These are phyloP conservation scores for Neogale vison DNA, from an alignment of 2,113 vertebrate species.

Conservation along the genomic window DNA sequence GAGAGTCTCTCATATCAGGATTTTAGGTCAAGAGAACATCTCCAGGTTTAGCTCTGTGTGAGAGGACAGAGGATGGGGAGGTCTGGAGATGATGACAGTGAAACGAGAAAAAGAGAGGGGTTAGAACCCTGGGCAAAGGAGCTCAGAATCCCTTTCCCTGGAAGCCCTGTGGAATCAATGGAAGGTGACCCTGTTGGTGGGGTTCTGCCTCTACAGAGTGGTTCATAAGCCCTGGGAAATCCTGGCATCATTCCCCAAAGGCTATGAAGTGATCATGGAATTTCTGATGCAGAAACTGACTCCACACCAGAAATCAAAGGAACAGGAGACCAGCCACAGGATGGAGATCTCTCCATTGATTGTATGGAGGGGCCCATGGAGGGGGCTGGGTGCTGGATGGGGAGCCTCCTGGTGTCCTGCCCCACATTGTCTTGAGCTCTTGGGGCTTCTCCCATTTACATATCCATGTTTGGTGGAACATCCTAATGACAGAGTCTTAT, in stretches of 20 bases:
- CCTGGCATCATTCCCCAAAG: slow-evolving; percentile 54
- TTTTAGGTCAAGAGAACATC: background rate
- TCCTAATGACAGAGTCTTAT: background rate
- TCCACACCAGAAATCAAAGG: rapidly evolving
- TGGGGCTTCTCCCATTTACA: background rate
- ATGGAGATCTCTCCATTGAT: background rate
- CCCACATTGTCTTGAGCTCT: background rate
- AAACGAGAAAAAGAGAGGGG: background rate
- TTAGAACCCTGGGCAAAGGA: too few species aligned
- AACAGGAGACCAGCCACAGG: background rate
- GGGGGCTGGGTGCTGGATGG: background rate
- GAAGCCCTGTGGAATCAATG: background rate
- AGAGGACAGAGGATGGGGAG: background rate
- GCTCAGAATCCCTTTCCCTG: rapidly evolving
- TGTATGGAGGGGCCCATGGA: background rate
- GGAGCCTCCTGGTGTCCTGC: rapidly evolving
- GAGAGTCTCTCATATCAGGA: background rate
- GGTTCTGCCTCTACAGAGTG: slow-evolving; percentile 34
- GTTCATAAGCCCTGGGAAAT: slow-evolving; percentile 48
- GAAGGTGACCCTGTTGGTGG: background rate
- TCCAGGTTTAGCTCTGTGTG: background rate
- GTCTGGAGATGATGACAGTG: background rate
- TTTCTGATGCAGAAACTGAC: slow-evolving; percentile 54
- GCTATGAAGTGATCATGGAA: slow-evolving; percentile 41
- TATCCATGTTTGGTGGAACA: background rate